These are phyloP conservation scores for Platycercus adscitus DNA, from an alignment of 2,113 vertebrate species.

Conservation along the genomic window DNA sequence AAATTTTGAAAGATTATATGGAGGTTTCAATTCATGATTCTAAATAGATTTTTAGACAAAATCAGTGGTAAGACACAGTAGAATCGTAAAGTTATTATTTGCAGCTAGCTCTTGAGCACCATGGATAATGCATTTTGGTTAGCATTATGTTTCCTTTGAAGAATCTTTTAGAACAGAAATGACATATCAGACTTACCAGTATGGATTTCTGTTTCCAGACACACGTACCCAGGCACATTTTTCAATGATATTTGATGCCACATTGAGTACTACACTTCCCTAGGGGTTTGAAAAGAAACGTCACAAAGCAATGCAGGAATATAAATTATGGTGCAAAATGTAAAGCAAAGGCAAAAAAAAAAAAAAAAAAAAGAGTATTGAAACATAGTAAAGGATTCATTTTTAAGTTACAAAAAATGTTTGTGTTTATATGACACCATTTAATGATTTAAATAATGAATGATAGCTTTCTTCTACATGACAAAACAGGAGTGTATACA, in stretches of 20 bases:
- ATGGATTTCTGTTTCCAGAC: neutral
- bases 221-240: neutral
- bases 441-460: neutral
- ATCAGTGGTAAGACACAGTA: neutral
- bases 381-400: neutral
- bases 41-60: neutral
- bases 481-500: neutral
- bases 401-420: neutral
- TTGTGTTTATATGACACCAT: rapidly evolving
- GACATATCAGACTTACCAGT: neutral
- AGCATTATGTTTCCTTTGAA: neutral
- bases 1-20: neutral
- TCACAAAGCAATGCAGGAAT: neutral
- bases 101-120: neutral
- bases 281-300: neutral
- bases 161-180: neutral
- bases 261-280: neutral
- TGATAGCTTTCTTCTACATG: neutral
- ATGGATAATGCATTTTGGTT: neutral
- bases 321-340: neutral
- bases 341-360: neutral
- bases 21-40: neutral
- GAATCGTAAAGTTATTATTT: neutral
- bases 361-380: neutral
- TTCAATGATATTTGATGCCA: neutral